phyloP scores from a whole-genome alignment of 2,797 vertebrate genomes.

The Aldrovandia affinis region DNA sequence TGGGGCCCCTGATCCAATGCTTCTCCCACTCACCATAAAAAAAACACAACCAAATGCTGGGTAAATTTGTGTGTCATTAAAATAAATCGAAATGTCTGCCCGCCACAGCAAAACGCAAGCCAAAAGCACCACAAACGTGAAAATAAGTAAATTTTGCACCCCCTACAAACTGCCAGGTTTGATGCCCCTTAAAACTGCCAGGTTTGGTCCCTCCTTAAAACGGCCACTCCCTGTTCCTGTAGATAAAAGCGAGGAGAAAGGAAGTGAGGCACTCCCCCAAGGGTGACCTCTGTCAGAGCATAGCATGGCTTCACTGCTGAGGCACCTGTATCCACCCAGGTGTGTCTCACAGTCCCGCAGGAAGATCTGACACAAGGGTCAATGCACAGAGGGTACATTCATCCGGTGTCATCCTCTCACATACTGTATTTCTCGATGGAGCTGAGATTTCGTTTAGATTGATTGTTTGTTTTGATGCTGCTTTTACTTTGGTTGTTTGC shows the following conservation, averaged over 20 bases:
- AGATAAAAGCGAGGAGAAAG: not conserved
- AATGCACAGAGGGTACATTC: no score
- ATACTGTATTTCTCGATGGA: no score
- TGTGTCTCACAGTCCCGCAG: not conserved
- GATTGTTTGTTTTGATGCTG: not conserved
- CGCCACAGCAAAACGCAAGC: not conserved
- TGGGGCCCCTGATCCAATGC: not conserved
- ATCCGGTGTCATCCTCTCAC: no score
- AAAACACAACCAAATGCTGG: not conserved
- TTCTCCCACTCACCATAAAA: not conserved
- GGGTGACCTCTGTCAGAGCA: no score
- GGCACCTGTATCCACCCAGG: no score
- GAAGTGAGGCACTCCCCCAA: no score
- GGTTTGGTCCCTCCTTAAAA: not conserved
- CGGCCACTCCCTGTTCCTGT: not conserved
- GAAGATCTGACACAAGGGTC: not conserved
- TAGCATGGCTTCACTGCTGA: no score
- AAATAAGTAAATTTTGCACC: no score
- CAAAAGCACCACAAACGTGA: not conserved
- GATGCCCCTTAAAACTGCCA: not conserved
- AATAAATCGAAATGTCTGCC: not conserved
- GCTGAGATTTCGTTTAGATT: no score
- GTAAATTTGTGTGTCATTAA: not conserved
- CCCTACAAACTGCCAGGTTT: not conserved
- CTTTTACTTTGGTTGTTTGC: not conserved